A percentile compares a stretch with the other conserved stretches of the same genome.
phyloP scores from a whole-genome alignment of 1,140 invertebrate species.

The Conopomorpha cramerella region DNA sequence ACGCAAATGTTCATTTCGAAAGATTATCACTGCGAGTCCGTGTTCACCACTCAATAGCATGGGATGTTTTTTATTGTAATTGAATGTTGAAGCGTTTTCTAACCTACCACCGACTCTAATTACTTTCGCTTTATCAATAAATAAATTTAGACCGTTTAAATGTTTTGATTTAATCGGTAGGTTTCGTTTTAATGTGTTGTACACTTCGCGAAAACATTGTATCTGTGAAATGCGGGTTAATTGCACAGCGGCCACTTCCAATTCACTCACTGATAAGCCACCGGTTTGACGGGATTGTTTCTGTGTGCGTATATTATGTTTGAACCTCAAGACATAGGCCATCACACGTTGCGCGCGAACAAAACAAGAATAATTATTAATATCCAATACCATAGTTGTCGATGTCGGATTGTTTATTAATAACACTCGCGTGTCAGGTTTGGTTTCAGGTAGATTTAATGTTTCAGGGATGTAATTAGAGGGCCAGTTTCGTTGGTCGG shows the following conservation, averaged over 20 bases:
- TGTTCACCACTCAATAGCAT: slow-evolving; percentile 13
- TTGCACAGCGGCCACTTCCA: neutral
- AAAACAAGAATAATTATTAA: slow-evolving; percentile 2
- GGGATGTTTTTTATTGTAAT: slow-evolving; percentile 20
- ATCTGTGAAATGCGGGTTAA: neutral
- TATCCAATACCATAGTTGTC: neutral
- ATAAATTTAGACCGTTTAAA: neutral
- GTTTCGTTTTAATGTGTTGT: neutral
- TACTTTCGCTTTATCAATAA: neutral
- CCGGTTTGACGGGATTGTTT: neutral
- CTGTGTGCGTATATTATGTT: neutral
- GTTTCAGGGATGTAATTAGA: neutral
- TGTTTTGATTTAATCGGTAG: neutral
- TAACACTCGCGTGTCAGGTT: neutral
- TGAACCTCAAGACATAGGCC: slow-evolving; percentile 1
- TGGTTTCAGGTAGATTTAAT: neutral
- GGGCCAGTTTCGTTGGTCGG: neutral
- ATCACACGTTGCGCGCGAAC: neutral
- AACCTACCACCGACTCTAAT: slow-evolving; percentile 28
- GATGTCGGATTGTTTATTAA: neutral
- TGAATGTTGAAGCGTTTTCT: slow-evolving; percentile 10
- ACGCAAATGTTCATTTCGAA: slow-evolving; percentile 8
- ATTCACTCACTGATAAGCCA: neutral
- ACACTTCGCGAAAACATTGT: neutral
- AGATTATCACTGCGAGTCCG: slow-evolving; percentile 7